phyloP scores from a whole-genome alignment of 2,113 vertebrate species.

The Peucedramus taeniatus region DNA sequence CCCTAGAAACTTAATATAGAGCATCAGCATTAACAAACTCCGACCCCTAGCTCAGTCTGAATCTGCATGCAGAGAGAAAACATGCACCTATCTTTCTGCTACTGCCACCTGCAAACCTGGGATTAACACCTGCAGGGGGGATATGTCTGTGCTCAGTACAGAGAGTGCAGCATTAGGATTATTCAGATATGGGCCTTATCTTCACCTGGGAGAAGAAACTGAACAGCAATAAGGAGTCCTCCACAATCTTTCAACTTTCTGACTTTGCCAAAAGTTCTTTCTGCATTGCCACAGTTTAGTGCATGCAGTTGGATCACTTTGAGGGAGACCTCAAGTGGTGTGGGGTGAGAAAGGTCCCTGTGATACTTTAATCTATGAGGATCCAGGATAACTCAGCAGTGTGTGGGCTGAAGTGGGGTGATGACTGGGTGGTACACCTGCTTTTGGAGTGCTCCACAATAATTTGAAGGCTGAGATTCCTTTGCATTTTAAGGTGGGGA shows the following conservation, averaged over 20 bases:
- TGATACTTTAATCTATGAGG: background rate
- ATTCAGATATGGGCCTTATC: background rate
- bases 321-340: background rate
- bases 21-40: background rate
- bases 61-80: background rate
- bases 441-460: background rate
- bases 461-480: background rate
- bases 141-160: background rate
- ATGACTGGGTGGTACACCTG: background rate
- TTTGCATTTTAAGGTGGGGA: background rate
- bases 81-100: background rate
- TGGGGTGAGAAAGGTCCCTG: background rate
- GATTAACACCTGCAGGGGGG: background rate
- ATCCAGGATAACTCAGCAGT: background rate
- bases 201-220: background rate
- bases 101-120: background rate
- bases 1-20: background rate
- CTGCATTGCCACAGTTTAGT: background rate
- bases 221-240: background rate
- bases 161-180: background rate
- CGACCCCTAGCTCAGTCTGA: background rate
- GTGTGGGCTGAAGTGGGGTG: background rate
- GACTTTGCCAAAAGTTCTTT: background rate
- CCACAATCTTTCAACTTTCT: background rate
- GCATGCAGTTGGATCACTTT: background rate